Evolutionary conservation across 2,113 vertebrate species (phyloP).

Genomic region (Ailuropoda melanoleuca): DNA sequence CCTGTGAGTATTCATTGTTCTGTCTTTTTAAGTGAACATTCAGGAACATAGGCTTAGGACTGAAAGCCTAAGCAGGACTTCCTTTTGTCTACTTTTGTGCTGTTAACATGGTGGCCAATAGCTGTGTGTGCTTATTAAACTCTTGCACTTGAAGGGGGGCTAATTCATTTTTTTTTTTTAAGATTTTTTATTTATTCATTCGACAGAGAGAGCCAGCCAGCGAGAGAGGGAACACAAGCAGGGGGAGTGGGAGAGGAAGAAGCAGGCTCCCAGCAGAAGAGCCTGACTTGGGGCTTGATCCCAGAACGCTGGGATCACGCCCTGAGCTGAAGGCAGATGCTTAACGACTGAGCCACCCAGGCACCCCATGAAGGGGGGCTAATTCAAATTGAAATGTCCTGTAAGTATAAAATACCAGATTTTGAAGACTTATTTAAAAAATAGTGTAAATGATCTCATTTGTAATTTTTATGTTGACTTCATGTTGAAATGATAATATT

Average conservation of each 20-base stretch:
- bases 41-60: background rate
- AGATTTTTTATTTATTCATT: too few species aligned
- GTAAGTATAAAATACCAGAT: background rate
- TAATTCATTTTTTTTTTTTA: too few species aligned
- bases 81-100: background rate
- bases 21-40: background rate
- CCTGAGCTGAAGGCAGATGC: too few species aligned
- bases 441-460: background rate
- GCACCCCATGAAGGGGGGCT: background rate
- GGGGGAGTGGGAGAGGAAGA: too few species aligned
- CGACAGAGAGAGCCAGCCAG: too few species aligned
- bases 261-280: too few species aligned
- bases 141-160: background rate
- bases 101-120: background rate
- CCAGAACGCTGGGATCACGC: too few species aligned
- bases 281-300: too few species aligned
- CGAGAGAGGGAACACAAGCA: too few species aligned
- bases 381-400: background rate
- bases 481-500: background rate
- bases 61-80: background rate
- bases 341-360: too few species aligned
- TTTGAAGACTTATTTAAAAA: background rate
- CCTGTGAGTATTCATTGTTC: background rate
- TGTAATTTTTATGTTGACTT: background rate
- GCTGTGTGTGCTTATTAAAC: background rate